A percentile compares a stretch with the other conserved stretches of the same genome.
phyloP scores from a whole-genome alignment of 2,888 invertebrate species.

The Xestoiulus laeticollis region DNA sequence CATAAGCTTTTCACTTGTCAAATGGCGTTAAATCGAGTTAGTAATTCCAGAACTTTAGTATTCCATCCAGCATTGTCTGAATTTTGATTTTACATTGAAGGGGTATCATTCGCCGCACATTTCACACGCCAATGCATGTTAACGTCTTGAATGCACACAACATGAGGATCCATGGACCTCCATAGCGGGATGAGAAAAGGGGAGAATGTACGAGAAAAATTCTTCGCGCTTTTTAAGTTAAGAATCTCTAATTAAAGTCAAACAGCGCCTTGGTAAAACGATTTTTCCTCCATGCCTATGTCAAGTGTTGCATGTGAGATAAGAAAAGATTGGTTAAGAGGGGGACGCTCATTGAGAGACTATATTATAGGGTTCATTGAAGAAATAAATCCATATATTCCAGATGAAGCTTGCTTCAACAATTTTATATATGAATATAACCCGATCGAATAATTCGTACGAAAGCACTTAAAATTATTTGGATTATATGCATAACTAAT shows the following conservation, averaged over 20 bases:
- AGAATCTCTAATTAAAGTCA: constrained; percentile 45
- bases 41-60: background rate
- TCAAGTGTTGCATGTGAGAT: constrained; percentile 44
- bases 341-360: constrained; percentile 3
- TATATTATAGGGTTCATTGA: constrained; percentile 1
- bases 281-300: constrained; percentile 16
- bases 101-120: background rate
- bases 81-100: background rate
- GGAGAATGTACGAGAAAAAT: background rate
- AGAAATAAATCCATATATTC: constrained; percentile 29
- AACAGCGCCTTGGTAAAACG: constrained; percentile 40
- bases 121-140: constrained; percentile 28
- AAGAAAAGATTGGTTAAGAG: constrained; percentile 47
- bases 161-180: background rate
- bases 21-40: background rate
- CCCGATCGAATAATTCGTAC: no score
- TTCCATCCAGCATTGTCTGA: background rate
- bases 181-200: background rate
- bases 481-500: no score
- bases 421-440: no score
- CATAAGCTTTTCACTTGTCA: background rate
- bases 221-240: constrained; percentile 38
- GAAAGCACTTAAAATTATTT: no score
- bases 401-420: background rate
- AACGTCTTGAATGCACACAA: constrained; percentile 15